Conservation (phyloP, 1,140 invertebrate species). For the Ceratitis capitata region DNA sequence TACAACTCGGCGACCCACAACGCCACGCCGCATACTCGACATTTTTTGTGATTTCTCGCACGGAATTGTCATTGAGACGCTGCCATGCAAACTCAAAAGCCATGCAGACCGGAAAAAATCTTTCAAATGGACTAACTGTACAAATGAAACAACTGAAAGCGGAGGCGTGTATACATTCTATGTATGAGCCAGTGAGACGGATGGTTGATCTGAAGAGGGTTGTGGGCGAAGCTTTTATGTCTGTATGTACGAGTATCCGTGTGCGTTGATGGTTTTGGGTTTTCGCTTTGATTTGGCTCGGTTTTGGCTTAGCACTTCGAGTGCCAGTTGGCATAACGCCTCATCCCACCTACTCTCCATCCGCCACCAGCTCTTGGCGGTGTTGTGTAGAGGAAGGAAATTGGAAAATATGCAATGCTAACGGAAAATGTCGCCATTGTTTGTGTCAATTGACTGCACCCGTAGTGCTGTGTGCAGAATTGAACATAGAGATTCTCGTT, state of each 20-base stretch:
- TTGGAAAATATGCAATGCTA: conserved; percentile 15
- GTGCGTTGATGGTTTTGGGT: not conserved
- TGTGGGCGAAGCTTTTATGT: too few species aligned
- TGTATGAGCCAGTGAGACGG: not conserved
- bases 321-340: not conserved
- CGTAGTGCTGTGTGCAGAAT: not conserved
- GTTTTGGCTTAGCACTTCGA: not conserved
- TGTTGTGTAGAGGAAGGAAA: conserved; percentile 33
- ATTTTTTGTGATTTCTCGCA: conserved; percentile 37
- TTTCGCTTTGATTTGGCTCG: not conserved
- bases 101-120: conserved; percentile 36
- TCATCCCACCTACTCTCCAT: not conserved
- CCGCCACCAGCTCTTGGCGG: too few species aligned
- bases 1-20: not conserved
- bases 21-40: not conserved
- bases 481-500: not conserved
- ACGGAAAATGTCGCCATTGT: conserved; percentile 43
- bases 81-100: conserved; percentile 24
- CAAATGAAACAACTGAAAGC: too few species aligned
- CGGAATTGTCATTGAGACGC: conserved; percentile 32
- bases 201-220: not conserved
- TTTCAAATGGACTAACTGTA: conserved; percentile 20
- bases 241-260: too few species aligned
- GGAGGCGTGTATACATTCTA: not conserved
- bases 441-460: conserved; percentile 38